Percentiles rank a stretch among this genome's conserved stretches.
phyloP scores from a whole-genome alignment of 1,140 invertebrate species.

The Gyrodactylus salaris region DNA sequence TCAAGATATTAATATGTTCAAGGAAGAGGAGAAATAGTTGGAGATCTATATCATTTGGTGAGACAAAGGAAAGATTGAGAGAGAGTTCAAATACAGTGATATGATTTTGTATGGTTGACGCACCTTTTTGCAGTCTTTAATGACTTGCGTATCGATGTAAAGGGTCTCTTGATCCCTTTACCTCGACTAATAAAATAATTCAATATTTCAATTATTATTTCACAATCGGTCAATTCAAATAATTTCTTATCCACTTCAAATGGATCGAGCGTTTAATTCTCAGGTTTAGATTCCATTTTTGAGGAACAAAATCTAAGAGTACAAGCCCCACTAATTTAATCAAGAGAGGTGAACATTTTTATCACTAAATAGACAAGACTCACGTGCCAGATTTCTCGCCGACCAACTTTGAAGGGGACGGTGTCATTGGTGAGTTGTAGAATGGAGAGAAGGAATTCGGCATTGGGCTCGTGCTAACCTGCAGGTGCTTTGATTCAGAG shows the following conservation, averaged over 20 bases:
- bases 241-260: too few species aligned
- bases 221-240: too few species aligned
- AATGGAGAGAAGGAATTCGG: background rate
- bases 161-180: background rate
- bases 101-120: background rate
- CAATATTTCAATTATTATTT: background rate
- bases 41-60: too few species aligned
- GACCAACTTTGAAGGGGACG: background rate
- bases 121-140: background rate
- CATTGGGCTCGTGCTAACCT: background rate
- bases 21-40: too few species aligned
- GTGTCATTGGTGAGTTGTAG: background rate
- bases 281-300: background rate
- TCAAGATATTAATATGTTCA: too few species aligned
- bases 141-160: background rate
- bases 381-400: background rate
- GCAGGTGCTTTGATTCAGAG: too few species aligned
- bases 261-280: background rate
- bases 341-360: background rate
- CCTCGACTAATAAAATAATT: background rate
- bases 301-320: background rate
- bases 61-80: too few species aligned
- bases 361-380: background rate
- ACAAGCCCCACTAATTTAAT: background rate
- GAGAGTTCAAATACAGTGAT: too few species aligned